Conservation (phyloP, 2,797 vertebrate species). For the Heterohyrax brucei region DNA sequence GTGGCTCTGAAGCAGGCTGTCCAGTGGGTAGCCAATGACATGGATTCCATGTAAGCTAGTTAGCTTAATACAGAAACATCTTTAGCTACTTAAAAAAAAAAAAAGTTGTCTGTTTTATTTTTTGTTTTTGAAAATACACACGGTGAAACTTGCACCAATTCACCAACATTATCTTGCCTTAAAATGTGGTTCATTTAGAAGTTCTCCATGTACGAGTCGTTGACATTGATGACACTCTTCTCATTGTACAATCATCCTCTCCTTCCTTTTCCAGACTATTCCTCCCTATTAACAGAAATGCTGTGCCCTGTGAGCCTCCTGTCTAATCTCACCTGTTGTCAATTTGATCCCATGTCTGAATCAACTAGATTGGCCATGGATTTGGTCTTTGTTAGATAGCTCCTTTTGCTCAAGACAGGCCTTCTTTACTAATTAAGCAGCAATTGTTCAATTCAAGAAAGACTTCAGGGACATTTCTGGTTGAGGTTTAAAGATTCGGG, state of each 20-base stretch:
- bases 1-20: neutral
- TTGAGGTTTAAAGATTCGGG: neutral
- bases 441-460: neutral
- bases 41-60: neutral
- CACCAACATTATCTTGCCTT: neutral
- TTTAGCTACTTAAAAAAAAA: neutral
- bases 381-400: neutral
- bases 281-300: neutral
- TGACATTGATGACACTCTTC: neutral
- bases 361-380: too few species aligned
- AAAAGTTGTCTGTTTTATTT: neutral
- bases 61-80: constrained; percentile 8
- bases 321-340: neutral
- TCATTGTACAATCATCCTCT: neutral
- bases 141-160: too few species aligned
- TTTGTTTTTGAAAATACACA: neutral
- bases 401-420: neutral
- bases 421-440: neutral
- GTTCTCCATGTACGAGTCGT: neutral
- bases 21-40: neutral
- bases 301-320: neutral
- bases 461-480: neutral
- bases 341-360: neutral
- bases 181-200: neutral
- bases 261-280: neutral